phyloP scores from a whole-genome alignment of 2,113 vertebrate species.

The Hoplias malabaricus region DNA sequence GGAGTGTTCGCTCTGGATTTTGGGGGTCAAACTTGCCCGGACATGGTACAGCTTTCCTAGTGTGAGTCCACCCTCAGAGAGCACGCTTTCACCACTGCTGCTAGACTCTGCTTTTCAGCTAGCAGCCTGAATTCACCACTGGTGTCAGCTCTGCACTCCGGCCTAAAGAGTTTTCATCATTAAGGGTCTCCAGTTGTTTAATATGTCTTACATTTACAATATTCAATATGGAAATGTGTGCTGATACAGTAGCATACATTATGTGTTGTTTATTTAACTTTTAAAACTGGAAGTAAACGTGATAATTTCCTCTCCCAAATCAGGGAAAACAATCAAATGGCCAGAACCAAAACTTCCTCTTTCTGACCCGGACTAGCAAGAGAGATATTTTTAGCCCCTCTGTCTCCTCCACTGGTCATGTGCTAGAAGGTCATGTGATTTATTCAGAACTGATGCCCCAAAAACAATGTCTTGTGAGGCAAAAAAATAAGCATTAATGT shows the following conservation, averaged over 20 bases:
- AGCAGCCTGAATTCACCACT: too few relatives aligned
- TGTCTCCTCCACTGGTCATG: slow-evolving; percentile 37
- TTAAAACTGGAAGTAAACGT: not conserved
- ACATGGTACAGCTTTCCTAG: too few relatives aligned
- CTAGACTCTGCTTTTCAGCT: too few relatives aligned
- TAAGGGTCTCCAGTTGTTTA: too few relatives aligned
- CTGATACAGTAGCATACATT: not conserved
- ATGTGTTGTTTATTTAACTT: not conserved
- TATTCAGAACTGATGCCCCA: not conserved
- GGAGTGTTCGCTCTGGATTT: too few relatives aligned
- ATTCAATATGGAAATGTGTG: not conserved
- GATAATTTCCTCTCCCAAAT: slow-evolving; percentile 26
- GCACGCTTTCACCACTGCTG: too few relatives aligned
- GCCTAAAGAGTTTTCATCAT: too few relatives aligned
- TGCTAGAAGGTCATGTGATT: slow-evolving; percentile 21
- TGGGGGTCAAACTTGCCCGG: too few relatives aligned
- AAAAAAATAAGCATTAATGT: not conserved
- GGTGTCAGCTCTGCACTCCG: too few relatives aligned
- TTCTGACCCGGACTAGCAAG: not conserved
- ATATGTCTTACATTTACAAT: too few relatives aligned
- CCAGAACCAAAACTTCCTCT: not conserved
- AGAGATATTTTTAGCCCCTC: slow-evolving; percentile 46
- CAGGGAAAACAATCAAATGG: not conserved
- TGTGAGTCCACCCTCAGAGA: too few relatives aligned
- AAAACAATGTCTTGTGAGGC: slow-evolving; percentile 29